These are phyloP conservation scores for Antennarius maculatus DNA, from an alignment of 2,797 vertebrate species.

Conservation along the genomic window DNA sequence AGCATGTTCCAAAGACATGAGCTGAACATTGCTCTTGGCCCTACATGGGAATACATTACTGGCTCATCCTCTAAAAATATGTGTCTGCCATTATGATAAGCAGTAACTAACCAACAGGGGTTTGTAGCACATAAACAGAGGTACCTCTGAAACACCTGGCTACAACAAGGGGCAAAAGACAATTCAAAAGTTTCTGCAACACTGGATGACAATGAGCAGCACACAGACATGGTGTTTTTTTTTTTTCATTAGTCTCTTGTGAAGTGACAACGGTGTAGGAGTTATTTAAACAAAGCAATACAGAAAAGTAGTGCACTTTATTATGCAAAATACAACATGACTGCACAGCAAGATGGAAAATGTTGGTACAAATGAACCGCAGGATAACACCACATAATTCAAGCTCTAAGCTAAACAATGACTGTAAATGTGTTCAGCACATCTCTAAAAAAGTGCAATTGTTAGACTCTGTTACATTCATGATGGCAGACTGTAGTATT, in stretches of 20 bases:
- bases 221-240: background rate
- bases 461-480: too few species aligned
- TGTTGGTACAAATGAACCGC: too few species aligned
- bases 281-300: too few species aligned
- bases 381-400: too few species aligned
- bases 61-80: constrained; percentile 4
- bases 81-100: constrained; percentile 36
- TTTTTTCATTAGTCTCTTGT: too few species aligned
- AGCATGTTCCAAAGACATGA: constrained; percentile 9
- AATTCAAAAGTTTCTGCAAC: background rate
- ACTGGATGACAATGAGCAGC: background rate
- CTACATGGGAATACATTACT: constrained; percentile 1
- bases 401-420: too few species aligned
- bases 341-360: too few species aligned
- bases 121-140: constrained; percentile 17
- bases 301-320: too few species aligned
- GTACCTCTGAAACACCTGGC: constrained; percentile 27
- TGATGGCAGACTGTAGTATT: too few species aligned
- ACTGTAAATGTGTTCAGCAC: too few species aligned
- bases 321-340: background rate
- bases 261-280: too few species aligned
- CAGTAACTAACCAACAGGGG: constrained; percentile 30
- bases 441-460: too few species aligned
- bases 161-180: constrained; percentile 5
- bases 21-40: background rate